Evolutionary conservation across 2,113 vertebrate genomes (phyloP), one percentile per base, ranked within the genome.

Genomic region (Tretioscincus oriximinensis): DNA sequence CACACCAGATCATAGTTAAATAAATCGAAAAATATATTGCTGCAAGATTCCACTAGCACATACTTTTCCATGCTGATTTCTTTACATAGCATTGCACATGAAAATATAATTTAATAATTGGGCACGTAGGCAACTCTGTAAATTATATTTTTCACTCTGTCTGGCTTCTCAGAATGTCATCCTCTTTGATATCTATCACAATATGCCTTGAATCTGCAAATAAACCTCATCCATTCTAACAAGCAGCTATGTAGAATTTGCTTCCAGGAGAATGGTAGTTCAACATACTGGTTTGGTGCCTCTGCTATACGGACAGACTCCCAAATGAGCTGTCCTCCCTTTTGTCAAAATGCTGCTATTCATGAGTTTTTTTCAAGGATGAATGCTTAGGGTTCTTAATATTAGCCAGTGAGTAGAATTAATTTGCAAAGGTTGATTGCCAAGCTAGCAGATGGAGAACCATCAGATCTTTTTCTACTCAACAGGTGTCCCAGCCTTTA

Each of bases 401-500:
- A 74, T 47, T 81, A 74, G 45, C 63, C 49, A 54, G 71, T 64
- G 73, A 81, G 73, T 54, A 2, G 45, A 73, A 81, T 63, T 73
- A 81, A 73, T 81, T 41, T 66, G 47, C 64, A 54, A 31, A 61
- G 24, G 14, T 26, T 26, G 63, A 45, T 81, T 81, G 61, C 61
- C 78, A 70, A 54, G 61, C 73, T 73, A 0, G 7, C 1, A 0
- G 78, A 86, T 83, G 81, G 0, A 0, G 73, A 90, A 58, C 73
- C 49, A 74, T 60, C 76, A 78, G 77, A 85, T 82, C 86, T 71
- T 71, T 72, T 77, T 4, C 60, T 2, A 0, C 80, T 89, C 79
- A 81, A 76, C 65, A 86, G 82, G 63, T 75, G 77, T 79, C 3
- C 0, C 77, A 81, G 82, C 58, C n/a, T 66, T 87, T 83, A 88